These are phyloP conservation scores for Poecilobothrus nobilitatus DNA, from an alignment of 2,888 invertebrate species.

Conservation along the genomic window DNA sequence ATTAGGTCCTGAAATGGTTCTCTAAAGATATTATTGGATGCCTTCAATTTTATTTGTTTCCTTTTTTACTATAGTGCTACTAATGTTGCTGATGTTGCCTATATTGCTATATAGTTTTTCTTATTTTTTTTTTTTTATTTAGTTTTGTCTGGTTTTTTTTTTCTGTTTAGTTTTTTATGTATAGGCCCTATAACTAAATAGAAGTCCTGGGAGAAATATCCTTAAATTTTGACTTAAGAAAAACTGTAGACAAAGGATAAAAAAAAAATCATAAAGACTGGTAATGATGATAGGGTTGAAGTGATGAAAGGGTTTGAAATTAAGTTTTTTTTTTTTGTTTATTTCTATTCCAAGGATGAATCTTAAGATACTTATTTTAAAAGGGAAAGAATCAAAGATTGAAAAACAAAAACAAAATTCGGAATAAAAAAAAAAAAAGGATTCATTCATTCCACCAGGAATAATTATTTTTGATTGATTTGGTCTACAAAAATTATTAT, in stretches of 20 bases:
- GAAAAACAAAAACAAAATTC: neutral
- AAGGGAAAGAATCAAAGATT: too few relatives aligned
- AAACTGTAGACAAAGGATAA: neutral
- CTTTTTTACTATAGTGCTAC: neutral
- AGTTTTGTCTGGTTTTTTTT: neutral
- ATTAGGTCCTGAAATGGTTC: neutral
- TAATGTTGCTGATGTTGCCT: neutral
- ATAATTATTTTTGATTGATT: slow-evolving; percentile 3
- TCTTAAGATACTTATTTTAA: neutral
- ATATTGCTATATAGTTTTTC: neutral
- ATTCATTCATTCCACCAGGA: slow-evolving; percentile 3
- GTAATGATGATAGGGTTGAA: neutral
- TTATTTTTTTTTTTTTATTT: neutral
- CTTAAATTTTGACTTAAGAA: neutral
- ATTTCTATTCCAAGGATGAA: neutral
- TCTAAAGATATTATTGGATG: neutral
- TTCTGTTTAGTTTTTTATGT: neutral
- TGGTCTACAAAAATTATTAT: neutral
- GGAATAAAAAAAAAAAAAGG: neutral
- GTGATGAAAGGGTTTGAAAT: neutral
- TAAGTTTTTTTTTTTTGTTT: neutral
- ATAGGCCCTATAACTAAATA: neutral
- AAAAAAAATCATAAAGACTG: too few relatives aligned
- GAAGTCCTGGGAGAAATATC: neutral
- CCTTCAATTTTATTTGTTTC: neutral